phyloP scores from a whole-genome alignment of 37 sponge, comb jelly and placozoan species.

The Hormiphora californensis region DNA sequence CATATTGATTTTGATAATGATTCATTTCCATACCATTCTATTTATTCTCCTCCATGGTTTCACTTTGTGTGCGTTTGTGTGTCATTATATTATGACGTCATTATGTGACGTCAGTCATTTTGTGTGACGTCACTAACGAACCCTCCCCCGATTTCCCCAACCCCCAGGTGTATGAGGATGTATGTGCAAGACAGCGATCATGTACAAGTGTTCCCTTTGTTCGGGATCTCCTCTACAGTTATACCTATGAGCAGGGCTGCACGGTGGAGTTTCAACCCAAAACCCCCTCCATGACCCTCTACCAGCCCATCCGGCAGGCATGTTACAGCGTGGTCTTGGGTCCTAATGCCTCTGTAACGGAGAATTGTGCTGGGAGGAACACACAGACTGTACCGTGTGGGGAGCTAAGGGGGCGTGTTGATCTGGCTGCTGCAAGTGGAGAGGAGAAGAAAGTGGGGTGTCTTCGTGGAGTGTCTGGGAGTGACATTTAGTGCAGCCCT shows the following conservation, averaged over 20 bases:
- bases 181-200: too few species aligned
- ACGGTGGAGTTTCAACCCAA: not conserved
- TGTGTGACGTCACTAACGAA: too few species aligned
- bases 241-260: slow-evolving; percentile 34
- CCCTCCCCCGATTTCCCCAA: too few species aligned
- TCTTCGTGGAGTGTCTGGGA: not conserved
- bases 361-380: not conserved
- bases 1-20: too few species aligned
- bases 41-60: too few species aligned
- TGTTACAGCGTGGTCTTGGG: not conserved
- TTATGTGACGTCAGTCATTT: too few species aligned
- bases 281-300: not conserved
- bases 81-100: too few species aligned
- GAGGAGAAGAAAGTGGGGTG: not conserved
- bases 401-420: not conserved
- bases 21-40: too few species aligned
- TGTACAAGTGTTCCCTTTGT: slow-evolving; percentile 21
- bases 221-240: not conserved
- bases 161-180: too few species aligned
- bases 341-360: not conserved
- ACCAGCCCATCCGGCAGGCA: not conserved
- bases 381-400: not conserved
- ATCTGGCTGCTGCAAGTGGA: not conserved
- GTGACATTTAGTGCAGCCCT: not conserved
- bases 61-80: too few species aligned